Base-by-base conservation (phyloP, 2,797 vertebrate species). In the Etheostoma nigrum region DNA sequence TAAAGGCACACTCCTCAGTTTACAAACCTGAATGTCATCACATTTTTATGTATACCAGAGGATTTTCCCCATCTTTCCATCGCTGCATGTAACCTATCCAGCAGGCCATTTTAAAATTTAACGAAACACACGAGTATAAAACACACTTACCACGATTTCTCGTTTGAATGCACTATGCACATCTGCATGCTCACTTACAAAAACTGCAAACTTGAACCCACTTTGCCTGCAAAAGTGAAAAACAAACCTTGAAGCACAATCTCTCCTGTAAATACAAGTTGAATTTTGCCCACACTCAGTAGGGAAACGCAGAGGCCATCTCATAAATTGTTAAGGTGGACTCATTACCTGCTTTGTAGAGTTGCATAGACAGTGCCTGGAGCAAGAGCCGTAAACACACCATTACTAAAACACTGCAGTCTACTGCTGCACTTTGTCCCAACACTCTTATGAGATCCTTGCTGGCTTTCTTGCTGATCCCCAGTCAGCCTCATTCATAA, bases 341-440 rank as follows among this genome's bases (percentile, higher is more conserved):
- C 86, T 90, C 90, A 93, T 94, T 93, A 91, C 86, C 86, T 85
- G 70, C 86, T 89, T 86, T 88, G 86, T 81, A 75, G 86, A 85
- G 81, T 76, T 77, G 86, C 82, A 76, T 58, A 85, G 79, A 88
- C 78, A 74, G 70, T 12, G 88, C 89, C 86, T 78, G 53, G 59
- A 90, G 92, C 89, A 23, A 70, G 54, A 79, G 82, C 74, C n/a
- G 72, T 87, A 91, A 87, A 91, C 85, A 86, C 72, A 64, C 70
- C 85, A 74, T 85, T 84, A 78, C 68, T 67, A 74, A 63, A 65
- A 76, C 81, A 48, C 78, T 72, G 77, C 73, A 65, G 53, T 72
- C 60, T 53, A 23, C 47, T 12, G 49, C 74, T 69, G 58, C 57
- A 72, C 66, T 72, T 58, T 23, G 58, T 47, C 62, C 62, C 67